Evolutionary conservation across 1,140 invertebrate genomes (phyloP).

Genomic region (Neodiprion lecontei): DNA sequence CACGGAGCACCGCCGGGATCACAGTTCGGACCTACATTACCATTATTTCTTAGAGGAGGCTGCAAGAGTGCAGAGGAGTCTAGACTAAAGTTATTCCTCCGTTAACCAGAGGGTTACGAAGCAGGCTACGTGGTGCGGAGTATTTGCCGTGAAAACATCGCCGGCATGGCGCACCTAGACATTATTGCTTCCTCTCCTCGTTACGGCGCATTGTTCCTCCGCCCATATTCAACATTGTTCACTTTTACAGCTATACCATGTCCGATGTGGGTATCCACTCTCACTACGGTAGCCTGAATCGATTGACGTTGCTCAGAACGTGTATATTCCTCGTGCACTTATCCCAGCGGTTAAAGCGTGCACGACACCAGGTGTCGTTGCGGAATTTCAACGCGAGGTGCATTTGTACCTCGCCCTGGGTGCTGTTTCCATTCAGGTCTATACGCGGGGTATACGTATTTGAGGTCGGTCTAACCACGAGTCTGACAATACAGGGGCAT

Average conservation of each 20-base stretch:
- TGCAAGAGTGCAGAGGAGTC: neutral
- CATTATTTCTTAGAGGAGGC: neutral
- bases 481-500: too few relatives aligned
- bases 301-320: too few relatives aligned
- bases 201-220: conserved; percentile 7
- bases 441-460: too few relatives aligned
- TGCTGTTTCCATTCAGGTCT: too few relatives aligned
- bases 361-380: too few relatives aligned
- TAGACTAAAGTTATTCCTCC: neutral
- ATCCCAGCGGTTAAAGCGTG: too few relatives aligned
- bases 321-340: too few relatives aligned
- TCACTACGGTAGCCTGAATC: too few relatives aligned
- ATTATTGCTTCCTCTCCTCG: neutral
- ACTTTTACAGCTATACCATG: neutral
- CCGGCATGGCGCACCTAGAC: neutral
- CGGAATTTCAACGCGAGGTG: too few relatives aligned
- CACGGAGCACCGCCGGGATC: neutral
- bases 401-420: too few relatives aligned
- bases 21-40: neutral
- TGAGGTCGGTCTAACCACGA: too few relatives aligned
- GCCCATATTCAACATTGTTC: neutral
- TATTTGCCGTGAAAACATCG: neutral
- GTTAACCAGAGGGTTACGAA: neutral
- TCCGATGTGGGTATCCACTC: too few relatives aligned
- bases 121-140: neutral